Evolutionary conservation across 2,113 vertebrate species (phyloP).

Genomic region (Plecotus auritus): DNA sequence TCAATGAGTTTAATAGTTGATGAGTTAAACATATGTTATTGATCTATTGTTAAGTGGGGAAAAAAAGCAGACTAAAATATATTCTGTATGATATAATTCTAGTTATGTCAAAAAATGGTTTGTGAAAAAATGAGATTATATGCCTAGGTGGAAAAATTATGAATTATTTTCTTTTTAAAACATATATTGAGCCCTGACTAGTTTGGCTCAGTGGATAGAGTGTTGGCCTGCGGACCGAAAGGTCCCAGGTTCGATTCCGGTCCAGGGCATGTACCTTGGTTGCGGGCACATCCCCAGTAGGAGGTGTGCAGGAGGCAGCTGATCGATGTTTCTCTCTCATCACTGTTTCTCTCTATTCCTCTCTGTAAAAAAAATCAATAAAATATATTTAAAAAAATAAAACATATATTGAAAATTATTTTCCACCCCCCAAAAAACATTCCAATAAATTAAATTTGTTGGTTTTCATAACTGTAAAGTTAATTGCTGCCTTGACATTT

Average conservation of each 20-base stretch:
- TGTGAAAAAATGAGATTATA: background rate
- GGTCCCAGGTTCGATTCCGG: too few relatives aligned
- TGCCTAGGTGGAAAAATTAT: background rate
- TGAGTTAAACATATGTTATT: background rate
- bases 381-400: background rate
- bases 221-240: too few relatives aligned
- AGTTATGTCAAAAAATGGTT: background rate
- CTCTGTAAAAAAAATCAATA: too few relatives aligned
- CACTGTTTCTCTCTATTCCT: too few relatives aligned
- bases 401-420: slow-evolving; percentile 26
- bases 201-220: too few relatives aligned
- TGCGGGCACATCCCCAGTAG: too few relatives aligned
- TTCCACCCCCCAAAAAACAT: background rate
- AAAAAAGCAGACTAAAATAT: background rate
- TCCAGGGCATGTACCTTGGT: too few relatives aligned
- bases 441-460: background rate
- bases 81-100: background rate
- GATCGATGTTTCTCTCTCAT: too few relatives aligned
- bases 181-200: background rate
- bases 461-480: background rate
- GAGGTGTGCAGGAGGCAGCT: too few relatives aligned
- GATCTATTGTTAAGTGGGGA: background rate
- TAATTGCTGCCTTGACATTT: background rate
- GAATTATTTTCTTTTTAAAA: slow-evolving; percentile 1
- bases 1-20: background rate